Evolutionary conservation across 2,888 invertebrate genomes (phyloP), one percentile per base, ranked within the genome.

Genomic region (Congeria kusceri): DNA sequence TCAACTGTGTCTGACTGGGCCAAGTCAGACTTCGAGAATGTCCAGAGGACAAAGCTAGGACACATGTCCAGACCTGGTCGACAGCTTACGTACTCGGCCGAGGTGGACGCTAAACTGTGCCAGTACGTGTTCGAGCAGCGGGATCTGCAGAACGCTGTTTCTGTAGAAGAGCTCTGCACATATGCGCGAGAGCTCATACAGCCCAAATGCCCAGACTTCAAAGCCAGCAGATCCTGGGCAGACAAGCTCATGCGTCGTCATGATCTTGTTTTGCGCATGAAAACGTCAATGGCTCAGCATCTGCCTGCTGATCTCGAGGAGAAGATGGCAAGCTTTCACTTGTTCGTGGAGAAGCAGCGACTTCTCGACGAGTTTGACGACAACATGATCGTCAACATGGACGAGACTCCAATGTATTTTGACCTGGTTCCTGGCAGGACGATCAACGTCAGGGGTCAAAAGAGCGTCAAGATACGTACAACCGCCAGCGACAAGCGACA

Each of bases 361-460:
- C 15, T 23, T 7, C 65, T 68, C 13, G 73, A 77, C 27, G 77
- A 81, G 0, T 81, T 77, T 20, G 74, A 81, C 13, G 65, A 76
- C 46, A 44, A 44, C n/a, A 28, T 49, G 18, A 81, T 81, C 13
- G 63, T 77, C 0, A 77, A 80, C 39, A 80, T 80, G 77, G 77
- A 80, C 29, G 73, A 80, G 44, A 67, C 74, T 0, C 66, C 73
- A 32, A 27, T 73, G 66, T 73, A 73, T 66, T 73, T 59, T 53
- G 66, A 73, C 23, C 15, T 81, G 18, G 63, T 74, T 15, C 81
- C 74, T 3, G 47, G 53, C n/a, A 49, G 25, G 46, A 75, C 70
- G 4, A 49, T 80, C 7, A 29, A 61, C 23, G 44, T 49, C 5
- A 62, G 46, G 13, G 80, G 75, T 4, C 28, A 23, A 4, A 74